Evolutionary conservation across 2,888 invertebrate genomes (phyloP).

Genomic region (Creontiades dilutus): DNA sequence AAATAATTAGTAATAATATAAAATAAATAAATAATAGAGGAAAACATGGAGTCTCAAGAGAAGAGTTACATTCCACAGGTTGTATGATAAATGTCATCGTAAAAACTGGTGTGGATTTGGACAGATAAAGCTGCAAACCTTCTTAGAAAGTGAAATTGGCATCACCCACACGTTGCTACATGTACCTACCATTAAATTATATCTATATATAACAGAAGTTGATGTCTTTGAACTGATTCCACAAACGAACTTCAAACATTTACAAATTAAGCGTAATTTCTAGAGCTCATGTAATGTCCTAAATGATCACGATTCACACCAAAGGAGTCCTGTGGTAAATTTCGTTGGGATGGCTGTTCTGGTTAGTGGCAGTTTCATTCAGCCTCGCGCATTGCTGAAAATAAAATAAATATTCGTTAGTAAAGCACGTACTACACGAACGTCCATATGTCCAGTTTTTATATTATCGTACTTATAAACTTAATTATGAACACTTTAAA

Average conservation of each 20-base stretch:
- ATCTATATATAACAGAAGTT: too few relatives aligned
- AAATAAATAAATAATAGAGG: neutral
- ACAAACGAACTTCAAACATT: neutral
- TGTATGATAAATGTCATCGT: too few relatives aligned
- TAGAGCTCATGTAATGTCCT: slow-evolving; percentile 73
- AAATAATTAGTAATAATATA: neutral
- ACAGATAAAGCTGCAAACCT: too few relatives aligned
- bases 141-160: too few relatives aligned
- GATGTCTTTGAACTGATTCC: neutral
- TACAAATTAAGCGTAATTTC: slow-evolving; percentile 53
- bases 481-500: too few relatives aligned
- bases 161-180: too few relatives aligned
- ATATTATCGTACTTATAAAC: too few relatives aligned
- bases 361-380: slow-evolving; percentile 85
- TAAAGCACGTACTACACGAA: too few relatives aligned
- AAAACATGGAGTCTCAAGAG: neutral
- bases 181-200: too few relatives aligned
- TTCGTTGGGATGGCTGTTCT: slow-evolving; percentile 90
- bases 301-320: slow-evolving; percentile 69
- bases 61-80: too few relatives aligned
- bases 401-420: slow-evolving; percentile 77
- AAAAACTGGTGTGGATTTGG: too few relatives aligned
- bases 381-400: slow-evolving; percentile 88
- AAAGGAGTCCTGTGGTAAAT: slow-evolving; percentile 80
- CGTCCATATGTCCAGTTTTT: too few relatives aligned